Evolutionary conservation across 2,113 vertebrate genomes (phyloP).

Genomic region (Phalacrocorax aristotelis): DNA sequence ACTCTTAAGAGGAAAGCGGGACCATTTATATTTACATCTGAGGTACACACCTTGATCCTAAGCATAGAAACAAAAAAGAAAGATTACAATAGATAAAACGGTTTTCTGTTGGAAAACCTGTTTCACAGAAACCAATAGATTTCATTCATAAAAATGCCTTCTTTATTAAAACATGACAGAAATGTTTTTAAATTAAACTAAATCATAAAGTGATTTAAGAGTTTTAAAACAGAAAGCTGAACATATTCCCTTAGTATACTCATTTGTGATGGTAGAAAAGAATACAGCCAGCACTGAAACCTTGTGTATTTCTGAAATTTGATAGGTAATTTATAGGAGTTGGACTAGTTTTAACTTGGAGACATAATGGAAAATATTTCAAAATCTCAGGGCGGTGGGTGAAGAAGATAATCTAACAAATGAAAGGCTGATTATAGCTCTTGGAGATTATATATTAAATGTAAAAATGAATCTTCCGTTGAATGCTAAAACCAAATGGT

Average conservation of each 20-base stretch:
- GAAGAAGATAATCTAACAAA: neutral
- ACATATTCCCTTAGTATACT: neutral
- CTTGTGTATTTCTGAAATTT: neutral
- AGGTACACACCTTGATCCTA: neutral
- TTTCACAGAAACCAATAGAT: neutral
- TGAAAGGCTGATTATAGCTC: neutral
- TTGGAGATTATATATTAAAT: neutral
- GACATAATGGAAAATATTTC: neutral
- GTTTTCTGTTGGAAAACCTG: neutral
- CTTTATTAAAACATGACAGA: neutral
- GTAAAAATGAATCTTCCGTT: neutral
- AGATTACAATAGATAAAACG: neutral
- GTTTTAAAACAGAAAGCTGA: neutral
- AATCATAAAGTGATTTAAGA: neutral
- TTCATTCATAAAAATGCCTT: neutral
- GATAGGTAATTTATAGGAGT: neutral
- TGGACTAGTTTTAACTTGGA: neutral
- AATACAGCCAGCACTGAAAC: neutral
- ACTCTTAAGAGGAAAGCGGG: neutral
- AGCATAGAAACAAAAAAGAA: neutral
- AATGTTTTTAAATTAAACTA: neutral
- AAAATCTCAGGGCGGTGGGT: neutral
- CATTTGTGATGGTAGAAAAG: neutral
- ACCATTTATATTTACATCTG: neutral
- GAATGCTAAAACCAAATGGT: neutral